Evolutionary conservation across 1,140 invertebrate species (phyloP), one percentile per base, ranked within the genome.

Genomic region (Berghia stephanieae): DNA sequence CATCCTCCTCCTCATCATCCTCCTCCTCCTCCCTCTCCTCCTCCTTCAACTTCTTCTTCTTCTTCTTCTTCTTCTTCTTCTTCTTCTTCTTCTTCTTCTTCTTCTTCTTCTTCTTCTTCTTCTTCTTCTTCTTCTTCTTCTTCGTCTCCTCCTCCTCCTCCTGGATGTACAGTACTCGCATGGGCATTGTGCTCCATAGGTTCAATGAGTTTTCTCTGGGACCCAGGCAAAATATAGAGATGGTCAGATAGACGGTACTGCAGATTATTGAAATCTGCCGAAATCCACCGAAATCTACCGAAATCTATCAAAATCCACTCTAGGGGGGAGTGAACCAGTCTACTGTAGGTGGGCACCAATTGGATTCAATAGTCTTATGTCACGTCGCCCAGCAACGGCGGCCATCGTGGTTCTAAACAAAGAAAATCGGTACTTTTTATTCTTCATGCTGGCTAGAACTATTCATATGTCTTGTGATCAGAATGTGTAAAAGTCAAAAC

Each of bases 111-210:
- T 27, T 5, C 8, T 8, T 67, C 63, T 31, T 3, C 36, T 10
- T 69, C 67, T 36, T 69, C 67, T 36, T 43, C 67, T 10, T 69
- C 67, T 2, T 40, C 67, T 21, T 42, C 38, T 2, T 69, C 67
- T 36, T 13, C 40, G 36, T 68, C 66, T 36, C 6, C 24, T 16
- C 31, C 24, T 16, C 27, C 24, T 27, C 27, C 57, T 27, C 6
- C 24, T 63, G 10, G 8, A 16, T 16, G 6, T 6, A 16, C 27
- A 10, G 8, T 63, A 8, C 31, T 63, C 57, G 10, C 24, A 8
- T 63, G 10, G 6, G 57, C 10, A 8, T 63, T 63, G 57, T n/a
- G 57, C 57, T 21, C 10, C 4, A 34, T 40, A 67, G 34, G 10
- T n/a, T 1, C 8, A 13, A 40, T 40, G 42, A 21, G 24, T 38